These are phyloP conservation scores for Aleiodes sp. DNA, from an alignment of 1,140 invertebrate species.

Conservation along the genomic window DNA sequence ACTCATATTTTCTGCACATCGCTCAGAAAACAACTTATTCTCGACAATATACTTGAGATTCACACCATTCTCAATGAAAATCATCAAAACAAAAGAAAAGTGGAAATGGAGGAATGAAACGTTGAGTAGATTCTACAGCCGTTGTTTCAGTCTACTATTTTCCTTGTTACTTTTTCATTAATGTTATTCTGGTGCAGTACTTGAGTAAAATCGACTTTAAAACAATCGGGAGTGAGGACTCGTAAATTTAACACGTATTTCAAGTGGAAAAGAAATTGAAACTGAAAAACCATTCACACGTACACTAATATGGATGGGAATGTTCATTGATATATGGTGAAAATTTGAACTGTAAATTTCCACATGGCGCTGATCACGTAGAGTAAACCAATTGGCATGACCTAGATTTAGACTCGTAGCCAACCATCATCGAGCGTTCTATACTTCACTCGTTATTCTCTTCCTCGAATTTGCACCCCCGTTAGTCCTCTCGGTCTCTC, in stretches of 20 bases:
- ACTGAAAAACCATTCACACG: background rate
- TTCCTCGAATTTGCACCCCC: background rate
- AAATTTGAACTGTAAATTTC: background rate
- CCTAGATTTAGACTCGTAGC: slow-evolving; percentile 21
- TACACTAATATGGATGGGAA: background rate
- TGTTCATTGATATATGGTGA: background rate
- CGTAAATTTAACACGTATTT: background rate
- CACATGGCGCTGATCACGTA: slow-evolving; percentile 16
- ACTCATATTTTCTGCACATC: too few relatives aligned
- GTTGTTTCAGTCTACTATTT: too few relatives aligned
- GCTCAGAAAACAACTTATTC: too few relatives aligned
- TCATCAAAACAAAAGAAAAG: too few relatives aligned
- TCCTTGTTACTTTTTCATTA: too few relatives aligned
- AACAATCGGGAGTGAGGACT: background rate
- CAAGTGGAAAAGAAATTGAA: background rate
- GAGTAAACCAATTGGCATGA: slow-evolving; percentile 22
- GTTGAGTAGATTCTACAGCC: too few relatives aligned
- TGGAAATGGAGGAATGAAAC: too few relatives aligned
- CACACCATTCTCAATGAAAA: too few relatives aligned
- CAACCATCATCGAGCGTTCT: background rate
- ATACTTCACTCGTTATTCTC: background rate
- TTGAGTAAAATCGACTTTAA: background rate
- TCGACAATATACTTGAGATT: too few relatives aligned
- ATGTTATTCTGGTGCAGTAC: too few relatives aligned
- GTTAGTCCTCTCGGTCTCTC: background rate